Conservation (phyloP, 1,140 invertebrate species). For the Conopomorpha cramerella region DNA sequence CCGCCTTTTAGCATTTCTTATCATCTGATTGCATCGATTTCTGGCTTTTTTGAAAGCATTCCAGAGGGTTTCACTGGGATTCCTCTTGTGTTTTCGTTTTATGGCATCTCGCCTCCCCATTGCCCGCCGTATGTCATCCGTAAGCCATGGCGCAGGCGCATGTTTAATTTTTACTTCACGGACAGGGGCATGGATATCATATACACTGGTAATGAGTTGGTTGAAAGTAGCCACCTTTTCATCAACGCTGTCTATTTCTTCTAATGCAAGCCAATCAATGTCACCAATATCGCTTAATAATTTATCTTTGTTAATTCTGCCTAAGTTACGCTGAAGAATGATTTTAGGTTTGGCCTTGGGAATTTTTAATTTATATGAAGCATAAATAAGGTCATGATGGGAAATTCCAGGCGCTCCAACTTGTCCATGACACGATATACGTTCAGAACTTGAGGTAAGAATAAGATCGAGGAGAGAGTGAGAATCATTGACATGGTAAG, state of each 20-base stretch:
- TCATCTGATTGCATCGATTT: constrained; percentile 7
- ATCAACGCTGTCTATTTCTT: background rate
- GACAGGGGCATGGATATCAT: background rate
- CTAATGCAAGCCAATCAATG: background rate
- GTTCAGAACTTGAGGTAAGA: too few relatives aligned
- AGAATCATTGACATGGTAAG: too few relatives aligned
- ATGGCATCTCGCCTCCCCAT: background rate
- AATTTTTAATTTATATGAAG: too few relatives aligned
- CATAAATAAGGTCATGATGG: too few relatives aligned
- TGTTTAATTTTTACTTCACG: background rate
- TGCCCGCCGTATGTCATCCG: background rate
- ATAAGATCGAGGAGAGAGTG: too few relatives aligned
- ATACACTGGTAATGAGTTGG: background rate
- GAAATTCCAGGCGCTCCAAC: too few relatives aligned
- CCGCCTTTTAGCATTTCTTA: constrained; percentile 6
- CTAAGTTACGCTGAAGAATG: too few relatives aligned
- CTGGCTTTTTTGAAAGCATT: constrained; percentile 3
- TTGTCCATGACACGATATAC: too few relatives aligned
- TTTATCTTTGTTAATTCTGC: too few relatives aligned
- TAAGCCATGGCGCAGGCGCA: background rate
- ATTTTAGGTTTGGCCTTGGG: too few relatives aligned
- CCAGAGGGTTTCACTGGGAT: constrained; percentile 3
- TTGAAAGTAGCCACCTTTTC: background rate
- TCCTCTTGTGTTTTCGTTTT: background rate
- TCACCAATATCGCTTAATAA: background rate